Conservation (phyloP, 2,113 vertebrate species). For the Triplophysa tibetana region DNA sequence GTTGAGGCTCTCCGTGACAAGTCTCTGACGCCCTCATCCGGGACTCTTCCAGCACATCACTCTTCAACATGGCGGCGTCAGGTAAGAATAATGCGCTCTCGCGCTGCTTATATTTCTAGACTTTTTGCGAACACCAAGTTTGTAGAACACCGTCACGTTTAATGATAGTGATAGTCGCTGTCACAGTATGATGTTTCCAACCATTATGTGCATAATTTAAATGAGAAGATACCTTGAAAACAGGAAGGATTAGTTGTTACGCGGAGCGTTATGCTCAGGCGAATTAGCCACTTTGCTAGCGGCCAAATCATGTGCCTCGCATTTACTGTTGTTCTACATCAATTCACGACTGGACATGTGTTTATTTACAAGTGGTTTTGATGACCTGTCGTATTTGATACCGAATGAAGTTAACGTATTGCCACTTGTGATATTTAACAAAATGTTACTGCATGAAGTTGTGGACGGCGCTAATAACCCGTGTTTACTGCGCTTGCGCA, state of each 20-base stretch:
- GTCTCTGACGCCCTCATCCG: conserved; percentile 47
- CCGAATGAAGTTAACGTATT: neutral
- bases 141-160: neutral
- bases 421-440: neutral
- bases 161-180: neutral
- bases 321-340: neutral
- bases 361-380: no score
- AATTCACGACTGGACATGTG: neutral
- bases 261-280: neutral
- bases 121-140: conserved; percentile 21
- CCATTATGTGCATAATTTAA: neutral
- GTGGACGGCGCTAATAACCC: conserved; percentile 10
- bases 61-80: conserved; percentile 59
- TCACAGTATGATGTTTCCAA: neutral
- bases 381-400: neutral
- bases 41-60: conserved; percentile 34
- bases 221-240: neutral
- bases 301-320: conserved; percentile 3
- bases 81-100: conserved; percentile 54
- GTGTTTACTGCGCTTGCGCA: conserved; percentile 32
- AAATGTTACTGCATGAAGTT: conserved; percentile 2
- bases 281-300: conserved; percentile 28
- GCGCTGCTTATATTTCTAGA: conserved; percentile 16
- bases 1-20: conserved; percentile 14
- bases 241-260: neutral